Evolutionary conservation across 2,888 invertebrate genomes (phyloP), one percentile per base, ranked within the genome.

Genomic region (Melinaea marsaeus): DNA sequence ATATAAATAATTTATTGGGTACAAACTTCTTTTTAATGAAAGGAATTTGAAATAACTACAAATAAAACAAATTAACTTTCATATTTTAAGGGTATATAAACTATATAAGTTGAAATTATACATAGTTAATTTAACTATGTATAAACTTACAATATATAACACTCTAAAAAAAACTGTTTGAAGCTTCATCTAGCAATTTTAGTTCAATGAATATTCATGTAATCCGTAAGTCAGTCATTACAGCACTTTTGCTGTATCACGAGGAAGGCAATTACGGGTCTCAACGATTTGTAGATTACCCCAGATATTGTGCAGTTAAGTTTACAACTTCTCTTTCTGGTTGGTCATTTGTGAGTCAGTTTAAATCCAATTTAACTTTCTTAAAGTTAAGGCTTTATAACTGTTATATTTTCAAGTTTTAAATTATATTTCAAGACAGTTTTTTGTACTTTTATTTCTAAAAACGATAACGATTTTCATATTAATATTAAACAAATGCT

Each of bases 161-260:
- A 22, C 22, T 22, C 22, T 22, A 22, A 22, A 22, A 22, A 79
- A 78, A 80, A 75, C 77, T 75, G 80, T 82, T 82, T 79, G 79
- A 83, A 79, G 80, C 76, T 76, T 77, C 79, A 79, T 80, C 74
- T 76, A 77, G 73, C 75, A 78, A 78, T 76, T 78, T 79, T 73
- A 76, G 73, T 65, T 66, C 67, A 66, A 71, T 82, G 81, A 83
- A 85, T 85, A 85, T 85, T 83, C 81, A 84, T 82, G 74, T 72
- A 7, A 54, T 51, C 46, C 35, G 75, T 72, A 75, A 74, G 74
- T 69, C 74, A 79, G 78, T 80, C 77, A 80, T 80, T 80, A 79
- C 71, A 75, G 67, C 66, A 76, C 79, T 79, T 80, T 78, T 79
- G 75, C 71, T 68, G 74, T 76, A 79, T 75, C 80, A 77, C 54